phyloP scores from a whole-genome alignment of 2,888 invertebrate genomes.

The Heliconius charithonia region DNA sequence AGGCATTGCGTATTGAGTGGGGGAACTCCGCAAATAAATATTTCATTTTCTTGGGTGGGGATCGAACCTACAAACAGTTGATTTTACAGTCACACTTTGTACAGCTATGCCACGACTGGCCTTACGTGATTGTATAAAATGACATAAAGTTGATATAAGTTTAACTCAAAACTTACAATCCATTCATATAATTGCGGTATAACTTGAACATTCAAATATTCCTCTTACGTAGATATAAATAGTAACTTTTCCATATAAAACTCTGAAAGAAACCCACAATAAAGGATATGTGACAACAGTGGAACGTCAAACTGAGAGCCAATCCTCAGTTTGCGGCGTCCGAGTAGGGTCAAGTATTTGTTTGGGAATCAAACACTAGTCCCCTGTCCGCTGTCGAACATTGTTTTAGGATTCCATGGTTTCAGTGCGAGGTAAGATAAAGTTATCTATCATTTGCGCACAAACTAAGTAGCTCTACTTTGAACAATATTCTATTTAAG shows the following conservation, averaged over 20 bases:
- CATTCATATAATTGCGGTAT: background rate
- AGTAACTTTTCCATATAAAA: constrained; percentile 7
- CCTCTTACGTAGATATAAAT: background rate
- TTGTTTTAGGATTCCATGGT: constrained; percentile 50
- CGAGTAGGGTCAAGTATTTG: constrained; percentile 50
- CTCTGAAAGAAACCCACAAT: constrained; percentile 1
- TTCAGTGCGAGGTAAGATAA: constrained; percentile 43
- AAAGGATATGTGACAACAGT: constrained; percentile 37
- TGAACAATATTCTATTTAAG: constrained; percentile 19
- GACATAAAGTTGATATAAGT: background rate
- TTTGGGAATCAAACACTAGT: constrained; percentile 48
- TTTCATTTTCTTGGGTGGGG: no score
- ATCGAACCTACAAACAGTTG: no score
- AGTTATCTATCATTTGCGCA: constrained; percentile 36
- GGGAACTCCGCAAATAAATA: no score
- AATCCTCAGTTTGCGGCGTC: constrained; percentile 43
- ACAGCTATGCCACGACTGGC: no score
- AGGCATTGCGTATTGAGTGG: no score
- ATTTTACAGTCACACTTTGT: no score
- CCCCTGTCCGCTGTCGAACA: constrained; percentile 43
- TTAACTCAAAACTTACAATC: no score
- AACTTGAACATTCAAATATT: background rate
- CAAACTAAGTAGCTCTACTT: constrained; percentile 20
- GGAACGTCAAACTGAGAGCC: constrained; percentile 40
- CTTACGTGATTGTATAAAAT: background rate